Conservation (phyloP, 2,113 vertebrate species). For the Desmodus rotundus region DNA sequence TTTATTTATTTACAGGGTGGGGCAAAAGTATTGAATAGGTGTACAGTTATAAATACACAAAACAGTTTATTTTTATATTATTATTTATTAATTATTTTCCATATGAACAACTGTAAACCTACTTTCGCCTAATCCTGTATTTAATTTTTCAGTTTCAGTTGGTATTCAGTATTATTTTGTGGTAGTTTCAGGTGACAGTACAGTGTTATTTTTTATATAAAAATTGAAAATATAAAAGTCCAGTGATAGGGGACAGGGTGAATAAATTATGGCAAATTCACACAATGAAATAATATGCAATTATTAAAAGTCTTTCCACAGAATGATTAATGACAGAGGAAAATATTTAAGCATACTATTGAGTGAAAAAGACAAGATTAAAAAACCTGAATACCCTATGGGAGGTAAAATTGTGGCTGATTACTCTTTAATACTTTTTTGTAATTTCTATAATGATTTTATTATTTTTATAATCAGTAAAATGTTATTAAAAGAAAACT, state of each 20-base stretch:
- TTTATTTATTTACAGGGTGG: background rate
- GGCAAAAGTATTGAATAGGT: background rate
- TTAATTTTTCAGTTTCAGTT: background rate
- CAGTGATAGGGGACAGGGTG: background rate
- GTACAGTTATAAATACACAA: background rate
- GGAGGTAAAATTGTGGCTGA: background rate
- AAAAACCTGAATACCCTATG: background rate
- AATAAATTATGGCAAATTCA: background rate
- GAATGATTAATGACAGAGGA: background rate
- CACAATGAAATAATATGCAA: background rate
- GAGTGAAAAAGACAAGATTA: background rate
- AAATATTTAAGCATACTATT: background rate
- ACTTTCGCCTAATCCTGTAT: background rate
- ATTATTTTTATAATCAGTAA: conserved; percentile 40
- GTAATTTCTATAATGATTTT: conserved; percentile 13
- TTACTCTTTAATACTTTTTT: conserved; percentile 9
- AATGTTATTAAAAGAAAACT: conserved; percentile 29
- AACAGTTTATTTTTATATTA: background rate
- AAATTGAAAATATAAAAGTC: background rate
- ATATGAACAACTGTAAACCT: background rate
- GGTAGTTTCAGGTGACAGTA: background rate
- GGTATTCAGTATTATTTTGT: background rate
- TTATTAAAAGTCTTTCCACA: background rate
- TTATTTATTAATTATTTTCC: background rate
- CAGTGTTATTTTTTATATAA: background rate